Base-by-base conservation (phyloP, 2,888 invertebrate species). In the Villa cingulata region DNA sequence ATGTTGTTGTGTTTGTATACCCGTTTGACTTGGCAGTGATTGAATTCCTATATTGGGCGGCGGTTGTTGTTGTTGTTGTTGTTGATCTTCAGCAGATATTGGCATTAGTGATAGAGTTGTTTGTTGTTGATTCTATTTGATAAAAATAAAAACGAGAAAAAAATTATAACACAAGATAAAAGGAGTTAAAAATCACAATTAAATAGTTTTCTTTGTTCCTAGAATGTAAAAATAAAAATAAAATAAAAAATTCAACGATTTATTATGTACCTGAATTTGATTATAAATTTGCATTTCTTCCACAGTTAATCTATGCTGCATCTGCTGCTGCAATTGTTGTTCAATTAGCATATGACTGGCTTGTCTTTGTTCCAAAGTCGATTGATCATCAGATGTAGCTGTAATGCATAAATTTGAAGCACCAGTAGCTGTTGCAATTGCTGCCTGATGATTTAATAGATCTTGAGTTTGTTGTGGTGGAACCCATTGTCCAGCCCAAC, bases 231-330 rank as follows among this genome's bases (percentile, higher is more conserved):
- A 12, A 34, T n/a, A n/a, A n/a, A n/a, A n/a, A n/a, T n/a, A n/a
- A n/a, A n/a, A n/a, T n/a, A n/a, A n/a, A n/a, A n/a, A n/a, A n/a
- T n/a, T n/a, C n/a, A n/a, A n/a, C n/a, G n/a, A n/a, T n/a, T 37
- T 19, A 17, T 41, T 2, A 52, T 51, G 48, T 54, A 67, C 67
- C 62, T 68, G 68, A 51, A 66, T 52, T 58, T 67, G 64, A 45
- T 63, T 67, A 48, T 71, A 66, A 56, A 70, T 68, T 55, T 66
- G 70, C 53, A 68, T 62, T 52, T 69, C 71, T 56, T 72, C 72
- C 49, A 62, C 62, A 45, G 62, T 60, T 43, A 66, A 63, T 43
- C 68, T 66, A 53, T 70, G 69, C 46, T 66, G 64, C 29, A 68
- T 59, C 46, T 68, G 70, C 45, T 71, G 70, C 54, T 72, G 73